A percentile compares a stretch with the other conserved stretches of the same genome.
phyloP scores from a whole-genome alignment of 2,888 invertebrate species.

The Abscondita cerata region DNA sequence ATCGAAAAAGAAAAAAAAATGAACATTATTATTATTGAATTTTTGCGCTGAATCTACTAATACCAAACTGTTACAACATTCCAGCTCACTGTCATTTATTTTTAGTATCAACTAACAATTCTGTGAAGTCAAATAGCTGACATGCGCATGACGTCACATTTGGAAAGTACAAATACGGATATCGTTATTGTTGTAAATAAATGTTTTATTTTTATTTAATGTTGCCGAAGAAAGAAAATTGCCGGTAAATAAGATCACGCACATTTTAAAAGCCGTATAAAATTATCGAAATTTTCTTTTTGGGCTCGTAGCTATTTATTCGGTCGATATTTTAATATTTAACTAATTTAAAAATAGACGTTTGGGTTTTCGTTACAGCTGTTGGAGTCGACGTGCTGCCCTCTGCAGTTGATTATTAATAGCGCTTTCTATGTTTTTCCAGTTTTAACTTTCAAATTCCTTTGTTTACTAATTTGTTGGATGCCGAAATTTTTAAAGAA shows the following conservation, averaged over 20 bases:
- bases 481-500: background rate
- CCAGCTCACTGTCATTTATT: constrained; percentile 29
- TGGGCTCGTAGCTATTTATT: constrained; percentile 2
- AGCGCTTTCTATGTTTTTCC: constrained; percentile 12
- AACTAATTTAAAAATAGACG: constrained; percentile 31
- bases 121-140: constrained; percentile 36
- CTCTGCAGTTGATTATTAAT: constrained; percentile 42
- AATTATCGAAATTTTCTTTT: too few species aligned
- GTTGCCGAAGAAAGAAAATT: background rate
- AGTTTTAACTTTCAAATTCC: constrained; percentile 16
- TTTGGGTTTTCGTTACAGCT: constrained; percentile 7
- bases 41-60: constrained; percentile 6
- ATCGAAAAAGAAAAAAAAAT: background rate
- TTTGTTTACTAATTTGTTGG: background rate
- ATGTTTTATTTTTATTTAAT: constrained; percentile 1
- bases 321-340: constrained; percentile 20
- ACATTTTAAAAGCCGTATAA: too few species aligned
- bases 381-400: constrained; percentile 39
- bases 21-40: background rate
- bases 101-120: constrained; percentile 36
- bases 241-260: background rate
- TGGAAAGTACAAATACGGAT: constrained; percentile 38
- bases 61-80: constrained; percentile 26
- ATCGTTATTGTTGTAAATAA: constrained; percentile 23
- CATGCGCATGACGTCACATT: constrained; percentile 40